Conservation (phyloP, 2,888 invertebrate species). For the Frankliniella intonsa region DNA sequence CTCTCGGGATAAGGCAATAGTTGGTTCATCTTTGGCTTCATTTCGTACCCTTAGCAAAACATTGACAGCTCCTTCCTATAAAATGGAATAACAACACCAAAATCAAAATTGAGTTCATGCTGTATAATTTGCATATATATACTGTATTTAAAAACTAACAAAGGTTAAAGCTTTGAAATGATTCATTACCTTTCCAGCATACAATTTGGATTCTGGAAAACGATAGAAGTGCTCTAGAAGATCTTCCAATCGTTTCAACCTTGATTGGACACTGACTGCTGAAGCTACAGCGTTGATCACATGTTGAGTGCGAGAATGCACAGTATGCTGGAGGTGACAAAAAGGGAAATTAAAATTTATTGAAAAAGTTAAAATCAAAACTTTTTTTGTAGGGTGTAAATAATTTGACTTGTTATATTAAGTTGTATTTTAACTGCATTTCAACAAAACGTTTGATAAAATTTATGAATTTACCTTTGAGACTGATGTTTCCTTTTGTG, state of each 20-base stretch:
- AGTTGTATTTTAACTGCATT: neutral
- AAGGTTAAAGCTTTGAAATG: neutral
- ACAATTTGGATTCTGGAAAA: conserved; percentile 67
- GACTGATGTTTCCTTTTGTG: conserved; percentile 38
- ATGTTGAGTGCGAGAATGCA: conserved; percentile 61
- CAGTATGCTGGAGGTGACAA: conserved; percentile 44
- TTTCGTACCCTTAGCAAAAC: conserved; percentile 56
- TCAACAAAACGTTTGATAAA: neutral
- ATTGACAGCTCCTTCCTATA: conserved; percentile 64
- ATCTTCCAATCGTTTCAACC: conserved; percentile 61
- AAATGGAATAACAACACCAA: conserved; percentile 32
- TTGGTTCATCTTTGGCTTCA: conserved; percentile 45
- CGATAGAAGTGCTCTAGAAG: conserved; percentile 66
- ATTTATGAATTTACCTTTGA: conserved; percentile 41
- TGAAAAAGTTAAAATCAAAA: conserved; percentile 17
- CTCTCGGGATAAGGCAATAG: conserved; percentile 48
- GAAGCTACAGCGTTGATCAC: conserved; percentile 59
- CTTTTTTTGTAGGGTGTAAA: too few species aligned
- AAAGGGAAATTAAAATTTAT: conserved; percentile 28
- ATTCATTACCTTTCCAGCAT: conserved; percentile 61
- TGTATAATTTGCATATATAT: too few species aligned
- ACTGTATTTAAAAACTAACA: too few species aligned
- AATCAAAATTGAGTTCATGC: neutral
- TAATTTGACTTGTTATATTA: neutral
- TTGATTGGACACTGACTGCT: conserved; percentile 56